A percentile compares a stretch with the other conserved stretches of the same genome.
Evolutionary conservation across 2,113 vertebrate species (phyloP).

Genomic region (Gambusia holbrooki): DNA sequence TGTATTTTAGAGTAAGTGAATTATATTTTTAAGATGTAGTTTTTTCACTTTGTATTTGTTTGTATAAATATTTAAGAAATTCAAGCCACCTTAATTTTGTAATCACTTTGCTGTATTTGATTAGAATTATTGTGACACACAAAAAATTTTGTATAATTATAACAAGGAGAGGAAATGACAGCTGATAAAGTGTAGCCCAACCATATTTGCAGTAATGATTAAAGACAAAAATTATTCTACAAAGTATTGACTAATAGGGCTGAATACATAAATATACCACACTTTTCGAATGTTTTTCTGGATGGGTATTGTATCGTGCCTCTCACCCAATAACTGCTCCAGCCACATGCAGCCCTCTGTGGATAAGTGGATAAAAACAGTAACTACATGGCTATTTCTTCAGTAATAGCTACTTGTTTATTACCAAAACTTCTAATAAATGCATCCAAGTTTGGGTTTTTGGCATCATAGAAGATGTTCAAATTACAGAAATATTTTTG

Average conservation of each 20-base stretch:
- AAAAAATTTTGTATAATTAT: no score
- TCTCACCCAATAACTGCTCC: not conserved
- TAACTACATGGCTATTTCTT: not conserved
- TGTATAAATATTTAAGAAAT: not conserved
- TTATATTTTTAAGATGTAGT: not conserved
- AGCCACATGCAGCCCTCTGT: not conserved
- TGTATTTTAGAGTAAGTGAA: not conserved
- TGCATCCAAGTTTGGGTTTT: not conserved
- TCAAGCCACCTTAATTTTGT: not conserved
- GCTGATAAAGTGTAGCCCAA: not conserved
- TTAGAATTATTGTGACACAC: no score
- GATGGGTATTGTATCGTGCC: not conserved
- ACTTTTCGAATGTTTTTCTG: not conserved
- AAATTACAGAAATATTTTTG: no score
- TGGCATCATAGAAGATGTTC: not conserved
- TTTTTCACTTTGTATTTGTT: not conserved
- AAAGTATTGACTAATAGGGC: not conserved
- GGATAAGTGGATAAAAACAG: not conserved
- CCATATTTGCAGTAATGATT: no score
- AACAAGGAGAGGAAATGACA: not conserved
- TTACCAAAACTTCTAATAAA: not conserved
- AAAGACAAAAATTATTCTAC: not conserved
- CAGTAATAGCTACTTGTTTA: not conserved
- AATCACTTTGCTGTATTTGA: no score
- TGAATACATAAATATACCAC: not conserved